A percentile compares a stretch with the other conserved stretches of the same genome.
phyloP scores from a whole-genome alignment of 2,113 vertebrate species.

The Ardeotis arabs region DNA sequence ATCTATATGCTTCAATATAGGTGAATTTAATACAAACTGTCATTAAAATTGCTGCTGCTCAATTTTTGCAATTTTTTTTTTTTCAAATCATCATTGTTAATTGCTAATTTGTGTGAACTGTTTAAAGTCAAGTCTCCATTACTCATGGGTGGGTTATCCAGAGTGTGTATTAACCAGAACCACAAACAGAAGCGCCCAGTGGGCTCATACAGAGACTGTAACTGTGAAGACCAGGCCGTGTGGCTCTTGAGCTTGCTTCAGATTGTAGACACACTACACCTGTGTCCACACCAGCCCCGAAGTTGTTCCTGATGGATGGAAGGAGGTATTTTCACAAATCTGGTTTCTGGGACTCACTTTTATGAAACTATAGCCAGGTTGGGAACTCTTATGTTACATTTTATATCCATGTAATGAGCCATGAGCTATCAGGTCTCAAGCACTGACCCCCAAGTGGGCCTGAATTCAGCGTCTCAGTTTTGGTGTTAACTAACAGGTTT shows the following conservation, averaged over 20 bases:
- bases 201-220: fast-evolving
- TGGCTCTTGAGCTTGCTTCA: neutral
- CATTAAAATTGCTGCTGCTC: neutral
- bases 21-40: neutral
- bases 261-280: fast-evolving
- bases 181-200: fast-evolving
- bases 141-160: neutral
- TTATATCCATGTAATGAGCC: fast-evolving
- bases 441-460: neutral
- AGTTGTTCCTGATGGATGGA: neutral
- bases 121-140: neutral
- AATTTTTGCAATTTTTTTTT: neutral
- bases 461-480: neutral
- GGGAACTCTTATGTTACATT: fast-evolving
- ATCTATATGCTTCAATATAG: neutral
- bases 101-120: neutral
- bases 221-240: neutral
- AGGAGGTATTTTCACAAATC: neutral
- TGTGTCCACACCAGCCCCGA: neutral
- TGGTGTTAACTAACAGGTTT: neutral
- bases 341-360: neutral
- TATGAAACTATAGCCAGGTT: neutral
- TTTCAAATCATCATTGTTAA: neutral
- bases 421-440: neutral
- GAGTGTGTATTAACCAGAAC: neutral